phyloP scores from a whole-genome alignment of 2,797 vertebrate species.

The Miichthys miiuy region DNA sequence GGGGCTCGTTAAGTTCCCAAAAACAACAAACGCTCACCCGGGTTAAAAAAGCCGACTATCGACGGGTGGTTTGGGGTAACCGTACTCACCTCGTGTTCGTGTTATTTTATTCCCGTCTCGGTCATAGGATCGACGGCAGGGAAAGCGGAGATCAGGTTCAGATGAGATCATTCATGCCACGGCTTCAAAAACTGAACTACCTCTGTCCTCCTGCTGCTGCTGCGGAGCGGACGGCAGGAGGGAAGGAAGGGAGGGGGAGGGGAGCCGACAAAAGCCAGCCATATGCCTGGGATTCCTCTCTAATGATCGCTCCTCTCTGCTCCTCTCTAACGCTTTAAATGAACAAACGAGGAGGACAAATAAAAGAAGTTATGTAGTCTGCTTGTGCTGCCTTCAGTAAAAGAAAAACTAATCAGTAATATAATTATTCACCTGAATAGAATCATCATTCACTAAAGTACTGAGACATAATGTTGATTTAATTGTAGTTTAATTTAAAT shows the following conservation, averaged over 20 bases:
- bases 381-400: too few species aligned
- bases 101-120: constrained; percentile 82
- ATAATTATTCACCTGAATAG: too few species aligned
- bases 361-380: not conserved
- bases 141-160: constrained; percentile 81
- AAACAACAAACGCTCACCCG: constrained; percentile 27
- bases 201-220: constrained; percentile 76
- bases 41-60: constrained; percentile 5
- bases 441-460: too few species aligned
- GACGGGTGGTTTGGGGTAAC: not conserved
- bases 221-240: constrained; percentile 65
- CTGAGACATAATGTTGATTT: too few species aligned
- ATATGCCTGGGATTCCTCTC: constrained; percentile 74
- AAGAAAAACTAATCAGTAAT: too few species aligned
- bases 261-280: constrained; percentile 75
- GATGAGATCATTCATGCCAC: constrained; percentile 88
- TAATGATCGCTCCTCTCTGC: constrained; percentile 46
- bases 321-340: not conserved
- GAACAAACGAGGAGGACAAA: constrained; percentile 21
- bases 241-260: constrained; percentile 65
- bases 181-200: constrained; percentile 81
- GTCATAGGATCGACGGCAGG: constrained; percentile 84
- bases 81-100: constrained; percentile 78
- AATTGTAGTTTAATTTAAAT: too few species aligned
- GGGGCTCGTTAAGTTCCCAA: constrained; percentile 52